Conservation (phyloP, 2,113 vertebrate genomes). For the Spizaetus ornatus region DNA sequence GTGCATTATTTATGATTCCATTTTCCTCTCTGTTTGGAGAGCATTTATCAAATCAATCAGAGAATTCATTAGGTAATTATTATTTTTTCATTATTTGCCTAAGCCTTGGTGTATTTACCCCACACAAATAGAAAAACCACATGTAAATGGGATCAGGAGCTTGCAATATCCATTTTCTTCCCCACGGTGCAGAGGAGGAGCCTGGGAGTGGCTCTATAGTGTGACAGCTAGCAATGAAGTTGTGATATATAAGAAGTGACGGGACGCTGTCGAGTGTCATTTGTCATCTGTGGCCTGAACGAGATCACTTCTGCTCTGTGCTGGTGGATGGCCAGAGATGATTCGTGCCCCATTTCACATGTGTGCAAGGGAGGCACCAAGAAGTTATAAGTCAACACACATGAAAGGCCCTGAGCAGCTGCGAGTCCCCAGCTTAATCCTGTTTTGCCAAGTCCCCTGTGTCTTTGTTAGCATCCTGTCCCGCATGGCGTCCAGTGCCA, state of each 20-base stretch:
- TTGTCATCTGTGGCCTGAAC: not conserved
- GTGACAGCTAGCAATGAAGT: not conserved
- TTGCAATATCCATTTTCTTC: not conserved
- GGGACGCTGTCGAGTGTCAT: not conserved
- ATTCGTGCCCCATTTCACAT: not conserved
- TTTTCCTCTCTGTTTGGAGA: conserved; percentile 41
- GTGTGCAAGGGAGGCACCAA: not conserved
- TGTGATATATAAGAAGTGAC: not conserved
- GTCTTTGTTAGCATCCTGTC: not conserved
- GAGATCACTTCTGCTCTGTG: not conserved
- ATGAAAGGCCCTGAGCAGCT: not conserved
- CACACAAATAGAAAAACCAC: not conserved
- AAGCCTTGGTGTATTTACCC: not conserved
- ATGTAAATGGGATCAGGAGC: not conserved
- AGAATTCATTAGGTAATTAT: conserved; percentile 32
- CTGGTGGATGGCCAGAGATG: fast-evolving
- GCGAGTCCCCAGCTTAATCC: not conserved
- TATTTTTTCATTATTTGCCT: conserved; percentile 42
- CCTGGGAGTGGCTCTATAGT: not conserved
- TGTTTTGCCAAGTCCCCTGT: not conserved
- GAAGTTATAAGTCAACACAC: not conserved
- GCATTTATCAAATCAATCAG: conserved; percentile 41
- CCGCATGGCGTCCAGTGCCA: fast-evolving
- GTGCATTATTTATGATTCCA: conserved; percentile 44
- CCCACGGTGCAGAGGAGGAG: not conserved